Conservation (phyloP, 2,797 vertebrate genomes). For the Notoglanidium macrostoma region DNA sequence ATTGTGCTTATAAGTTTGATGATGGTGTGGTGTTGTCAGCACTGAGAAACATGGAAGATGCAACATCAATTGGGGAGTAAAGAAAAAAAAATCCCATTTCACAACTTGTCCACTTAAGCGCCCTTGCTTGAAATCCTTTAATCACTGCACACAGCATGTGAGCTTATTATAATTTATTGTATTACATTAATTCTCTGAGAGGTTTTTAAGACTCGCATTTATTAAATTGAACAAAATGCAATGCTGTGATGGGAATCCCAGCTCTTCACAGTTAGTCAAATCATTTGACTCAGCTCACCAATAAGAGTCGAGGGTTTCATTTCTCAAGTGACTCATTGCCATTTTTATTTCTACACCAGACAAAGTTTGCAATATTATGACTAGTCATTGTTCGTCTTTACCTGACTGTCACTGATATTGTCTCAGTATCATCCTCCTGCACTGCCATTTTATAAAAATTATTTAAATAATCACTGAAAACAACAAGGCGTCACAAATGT, state of each 20-base stretch:
- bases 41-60: neutral
- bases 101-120: constrained; percentile 1
- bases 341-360: neutral
- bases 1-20: neutral
- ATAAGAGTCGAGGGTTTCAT: neutral
- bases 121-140: neutral
- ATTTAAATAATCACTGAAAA: neutral
- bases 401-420: neutral
- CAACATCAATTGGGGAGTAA: constrained; percentile 1
- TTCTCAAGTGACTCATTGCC: neutral
- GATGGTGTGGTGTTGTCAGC: neutral
- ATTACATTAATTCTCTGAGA: neutral
- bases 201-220: neutral
- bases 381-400: neutral
- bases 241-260: neutral
- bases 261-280: neutral
- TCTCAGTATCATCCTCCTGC: neutral
- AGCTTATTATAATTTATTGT: constrained; percentile 13
- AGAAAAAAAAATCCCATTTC: neutral
- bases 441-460: neutral
- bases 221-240: constrained; percentile 12
- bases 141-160: neutral
- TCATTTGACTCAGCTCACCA: constrained; percentile 1
- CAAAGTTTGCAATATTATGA: neutral
- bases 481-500: neutral